Evolutionary conservation across 2,113 vertebrate species (phyloP).

Genomic region (Clupea harengus): DNA sequence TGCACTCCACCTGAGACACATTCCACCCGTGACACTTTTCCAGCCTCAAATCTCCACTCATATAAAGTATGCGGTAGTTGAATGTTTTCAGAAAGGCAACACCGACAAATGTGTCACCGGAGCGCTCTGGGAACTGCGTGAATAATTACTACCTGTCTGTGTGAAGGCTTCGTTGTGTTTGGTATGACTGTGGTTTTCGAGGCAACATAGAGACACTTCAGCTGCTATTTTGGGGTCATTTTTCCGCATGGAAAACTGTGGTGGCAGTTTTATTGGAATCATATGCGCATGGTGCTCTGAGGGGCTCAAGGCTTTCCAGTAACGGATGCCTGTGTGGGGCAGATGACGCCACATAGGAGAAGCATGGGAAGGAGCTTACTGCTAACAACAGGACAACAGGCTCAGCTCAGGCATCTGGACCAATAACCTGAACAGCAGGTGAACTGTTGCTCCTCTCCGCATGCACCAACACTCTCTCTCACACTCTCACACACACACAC

Average conservation of each 20-base stretch:
- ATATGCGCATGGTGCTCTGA: not conserved
- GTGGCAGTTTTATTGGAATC: not conserved
- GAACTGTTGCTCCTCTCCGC: not conserved
- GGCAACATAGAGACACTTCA: not conserved
- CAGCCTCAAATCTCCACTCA: not conserved
- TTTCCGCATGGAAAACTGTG: not conserved
- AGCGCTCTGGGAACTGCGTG: not conserved
- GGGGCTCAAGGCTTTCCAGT: not conserved
- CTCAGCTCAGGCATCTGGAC: not conserved
- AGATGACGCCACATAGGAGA: not conserved
- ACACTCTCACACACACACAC: not conserved
- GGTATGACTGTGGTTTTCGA: not conserved
- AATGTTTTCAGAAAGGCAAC: not conserved
- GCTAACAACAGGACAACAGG: not conserved
- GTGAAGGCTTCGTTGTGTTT: not conserved
- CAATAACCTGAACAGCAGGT: conserved; percentile 6
- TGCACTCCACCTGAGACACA: not conserved
- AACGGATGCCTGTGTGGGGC: not conserved
- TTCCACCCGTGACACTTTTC: not conserved
- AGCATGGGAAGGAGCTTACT: not conserved
- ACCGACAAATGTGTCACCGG: not conserved
- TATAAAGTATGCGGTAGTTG: not conserved
- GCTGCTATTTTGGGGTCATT: not conserved
- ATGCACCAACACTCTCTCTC: not conserved
- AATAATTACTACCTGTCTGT: not conserved